Evolutionary conservation across 2,113 vertebrate species (phyloP), one percentile per base, ranked within the genome.

Genomic region (Anoplopoma fimbria): DNA sequence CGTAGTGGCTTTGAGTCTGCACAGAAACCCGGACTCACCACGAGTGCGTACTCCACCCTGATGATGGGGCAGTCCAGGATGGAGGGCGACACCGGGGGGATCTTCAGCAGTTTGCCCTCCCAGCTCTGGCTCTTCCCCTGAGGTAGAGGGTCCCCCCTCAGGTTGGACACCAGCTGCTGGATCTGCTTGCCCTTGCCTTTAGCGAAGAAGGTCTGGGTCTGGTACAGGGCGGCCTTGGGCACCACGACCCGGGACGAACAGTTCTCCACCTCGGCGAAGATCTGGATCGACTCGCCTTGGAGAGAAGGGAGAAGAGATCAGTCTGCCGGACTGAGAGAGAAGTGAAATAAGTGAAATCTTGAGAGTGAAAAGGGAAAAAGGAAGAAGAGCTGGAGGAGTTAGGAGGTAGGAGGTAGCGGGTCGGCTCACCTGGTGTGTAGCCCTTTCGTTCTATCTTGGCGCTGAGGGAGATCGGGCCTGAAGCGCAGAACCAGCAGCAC

Each of bases 101-200:
- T 99, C 91, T 99, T 99, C 49, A 99, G 85, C 91, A 96, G 93
- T 42, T 97, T 98, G 63, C 98, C 98, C 83, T 98, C 98, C 98
- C 98, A 99, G 10, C 97, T 99, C 90, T 99, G 98, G 19, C 98
- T 99, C 93, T 97, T 98, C 49, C 98, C 98, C 87, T 98, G 98
- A 0, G 96, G 96, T 88, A 99, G 89, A 0, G 97, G 96, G 2
- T 99, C 98, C 14, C 98, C 98, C 29, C 97, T 95, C 10, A 99
- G 93, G 83, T 95, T 98, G 89, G 98, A 97, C 90, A 99, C 96
- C 77, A 99, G 96, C 90, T 99, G 98, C 89, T 96, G 98, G 64
- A 99, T 97, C 95, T 99, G 97, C 95, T 99, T 99, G 94, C 97
- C 97, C 93, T 99, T 99, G 84, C 98, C 98, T 94, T 99, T 99